Evolutionary conservation across 2,888 invertebrate species (phyloP).

Genomic region (Pristionchus exspectatus): DNA sequence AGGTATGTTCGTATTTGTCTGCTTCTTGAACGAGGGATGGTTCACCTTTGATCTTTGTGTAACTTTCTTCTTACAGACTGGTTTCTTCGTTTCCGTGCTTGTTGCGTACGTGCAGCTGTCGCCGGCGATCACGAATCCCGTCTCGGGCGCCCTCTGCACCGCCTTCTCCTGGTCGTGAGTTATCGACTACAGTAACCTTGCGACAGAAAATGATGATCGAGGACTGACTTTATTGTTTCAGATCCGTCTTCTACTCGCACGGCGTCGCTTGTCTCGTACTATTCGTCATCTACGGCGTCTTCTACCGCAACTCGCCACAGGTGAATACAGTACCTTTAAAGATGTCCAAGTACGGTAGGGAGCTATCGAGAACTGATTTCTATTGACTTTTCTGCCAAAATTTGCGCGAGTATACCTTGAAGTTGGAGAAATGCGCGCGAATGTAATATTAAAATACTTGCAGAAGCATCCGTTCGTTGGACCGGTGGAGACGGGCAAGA

Average conservation of each 20-base stretch:
- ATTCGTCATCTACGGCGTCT: conserved; percentile 63
- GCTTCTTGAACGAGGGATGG: not conserved
- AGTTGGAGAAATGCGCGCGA: too few relatives aligned
- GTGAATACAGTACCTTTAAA: not conserved
- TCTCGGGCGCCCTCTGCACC: conserved; percentile 52
- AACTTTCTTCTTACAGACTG: conserved; percentile 61
- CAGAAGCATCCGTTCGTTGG: conserved; percentile 71
- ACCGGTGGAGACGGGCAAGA: conserved; percentile 68
- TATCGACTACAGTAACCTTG: not conserved
- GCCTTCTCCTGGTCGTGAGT: conserved; percentile 53
- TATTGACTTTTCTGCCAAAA: not conserved
- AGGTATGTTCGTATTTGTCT: conserved; percentile 56
- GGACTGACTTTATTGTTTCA: not conserved
- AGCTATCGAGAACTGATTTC: not conserved
- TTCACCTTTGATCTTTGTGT: not conserved
- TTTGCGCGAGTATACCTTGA: not conserved
- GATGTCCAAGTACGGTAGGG: not conserved
- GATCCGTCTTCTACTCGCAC: conserved; percentile 69
- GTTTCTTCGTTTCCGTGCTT: conserved; percentile 76
- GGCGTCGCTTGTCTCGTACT: conserved; percentile 63
- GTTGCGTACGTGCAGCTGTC: conserved; percentile 77
- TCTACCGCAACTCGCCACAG: conserved; percentile 68
- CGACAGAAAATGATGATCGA: not conserved
- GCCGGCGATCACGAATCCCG: conserved; percentile 76
- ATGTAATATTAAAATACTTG: not conserved